phyloP scores from a whole-genome alignment of 2,888 invertebrate species.

The Mythimna impura region DNA sequence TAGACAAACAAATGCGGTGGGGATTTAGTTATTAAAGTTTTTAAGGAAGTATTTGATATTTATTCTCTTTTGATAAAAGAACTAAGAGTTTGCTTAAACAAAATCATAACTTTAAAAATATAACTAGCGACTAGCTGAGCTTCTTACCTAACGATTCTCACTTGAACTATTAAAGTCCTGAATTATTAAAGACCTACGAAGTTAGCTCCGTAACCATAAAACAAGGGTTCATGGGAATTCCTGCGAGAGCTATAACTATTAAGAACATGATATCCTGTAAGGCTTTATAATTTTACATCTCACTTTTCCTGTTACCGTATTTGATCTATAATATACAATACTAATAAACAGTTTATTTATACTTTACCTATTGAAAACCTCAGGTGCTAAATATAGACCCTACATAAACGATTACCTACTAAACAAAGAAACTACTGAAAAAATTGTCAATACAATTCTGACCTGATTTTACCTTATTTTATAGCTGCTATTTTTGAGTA shows the following conservation, averaged over 20 bases:
- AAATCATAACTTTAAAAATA: neutral
- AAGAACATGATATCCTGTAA: neutral
- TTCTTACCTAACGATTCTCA: neutral
- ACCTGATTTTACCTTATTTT: neutral
- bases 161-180: too few relatives aligned
- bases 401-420: neutral
- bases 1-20: too few relatives aligned
- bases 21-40: too few relatives aligned
- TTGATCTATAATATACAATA: too few relatives aligned
- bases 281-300: neutral
- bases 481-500: neutral
- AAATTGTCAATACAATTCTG: neutral
- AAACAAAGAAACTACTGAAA: neutral
- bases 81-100: neutral
- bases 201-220: neutral
- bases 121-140: neutral
- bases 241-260: neutral
- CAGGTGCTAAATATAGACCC: neutral
- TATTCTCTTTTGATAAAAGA: neutral
- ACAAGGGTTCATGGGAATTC: neutral
- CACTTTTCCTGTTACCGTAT: constrained; percentile 19
- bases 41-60: neutral
- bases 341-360: neutral
- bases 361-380: neutral
- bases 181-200: neutral